A percentile compares a stretch with the other conserved stretches of the same genome.
phyloP scores from a whole-genome alignment of 2,888 invertebrate species.

The Lobophora halterata region DNA sequence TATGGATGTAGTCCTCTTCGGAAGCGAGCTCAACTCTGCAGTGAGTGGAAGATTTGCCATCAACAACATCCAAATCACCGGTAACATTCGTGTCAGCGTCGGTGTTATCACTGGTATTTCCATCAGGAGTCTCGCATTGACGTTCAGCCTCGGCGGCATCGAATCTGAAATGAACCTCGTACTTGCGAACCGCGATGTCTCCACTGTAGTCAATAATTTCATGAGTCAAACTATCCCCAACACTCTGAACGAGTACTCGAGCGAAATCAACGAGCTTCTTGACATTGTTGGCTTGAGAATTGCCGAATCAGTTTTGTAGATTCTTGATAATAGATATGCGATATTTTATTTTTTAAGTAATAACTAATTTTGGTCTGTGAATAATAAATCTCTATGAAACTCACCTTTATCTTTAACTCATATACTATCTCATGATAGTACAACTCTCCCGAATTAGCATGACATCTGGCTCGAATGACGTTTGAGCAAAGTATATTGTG shows the following conservation, averaged over 20 bases:
- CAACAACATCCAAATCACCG: background rate
- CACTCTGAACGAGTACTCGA: background rate
- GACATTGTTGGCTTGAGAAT: slow-evolving; percentile 5
- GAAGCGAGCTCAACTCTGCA: background rate
- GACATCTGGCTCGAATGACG: too few relatives aligned
- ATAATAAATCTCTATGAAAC: too few relatives aligned
- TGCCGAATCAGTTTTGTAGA: slow-evolving; percentile 1
- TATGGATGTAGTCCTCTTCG: background rate
- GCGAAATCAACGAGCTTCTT: slow-evolving; percentile 11
- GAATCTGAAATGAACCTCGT: slow-evolving; percentile 12
- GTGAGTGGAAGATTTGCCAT: slow-evolving; percentile 10
- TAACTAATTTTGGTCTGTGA: too few relatives aligned
- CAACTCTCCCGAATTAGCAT: too few relatives aligned
- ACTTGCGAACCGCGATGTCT: slow-evolving; percentile 14
- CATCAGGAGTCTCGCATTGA: slow-evolving; percentile 20
- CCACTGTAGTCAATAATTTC: slow-evolving; percentile 4
- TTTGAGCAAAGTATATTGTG: too few relatives aligned
- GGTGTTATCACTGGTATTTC: slow-evolving; percentile 21
- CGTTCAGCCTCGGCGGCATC: slow-evolving; percentile 26
- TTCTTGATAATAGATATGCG: too few relatives aligned
- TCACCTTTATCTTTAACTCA: too few relatives aligned
- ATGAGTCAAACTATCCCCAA: slow-evolving; percentile 4
- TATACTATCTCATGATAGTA: too few relatives aligned
- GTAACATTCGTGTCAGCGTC: slow-evolving; percentile 27
- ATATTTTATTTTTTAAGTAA: too few relatives aligned